A percentile compares a stretch with the other conserved stretches of the same genome.
phyloP scores from a whole-genome alignment of 2,113 vertebrate genomes.

The Pterocles gutturalis region DNA sequence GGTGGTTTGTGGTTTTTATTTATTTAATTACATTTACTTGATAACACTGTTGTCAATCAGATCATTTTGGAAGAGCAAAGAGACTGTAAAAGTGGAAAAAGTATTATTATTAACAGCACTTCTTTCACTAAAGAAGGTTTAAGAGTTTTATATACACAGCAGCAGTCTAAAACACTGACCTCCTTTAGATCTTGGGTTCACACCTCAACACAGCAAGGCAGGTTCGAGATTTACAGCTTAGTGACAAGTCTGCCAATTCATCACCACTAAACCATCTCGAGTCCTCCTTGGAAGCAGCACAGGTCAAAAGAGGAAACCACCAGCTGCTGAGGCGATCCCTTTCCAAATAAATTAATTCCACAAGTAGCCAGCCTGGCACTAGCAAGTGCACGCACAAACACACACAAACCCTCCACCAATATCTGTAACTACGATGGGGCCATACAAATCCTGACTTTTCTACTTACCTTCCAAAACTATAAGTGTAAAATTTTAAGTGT shows the following conservation, averaged over 20 bases:
- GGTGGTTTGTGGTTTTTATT: background rate
- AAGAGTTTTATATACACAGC: background rate
- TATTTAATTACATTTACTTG: background rate
- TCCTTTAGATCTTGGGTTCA: slow-evolving; percentile 1
- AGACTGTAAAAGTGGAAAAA: background rate
- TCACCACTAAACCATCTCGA: slow-evolving; percentile 43
- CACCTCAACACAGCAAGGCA: slow-evolving; percentile 36
- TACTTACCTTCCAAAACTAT: background rate
- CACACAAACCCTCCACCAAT: background rate
- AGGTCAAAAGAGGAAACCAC: slow-evolving; percentile 51
- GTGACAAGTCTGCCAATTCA: slow-evolving; percentile 64
- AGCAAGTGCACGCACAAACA: too few species aligned
- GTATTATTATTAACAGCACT: background rate
- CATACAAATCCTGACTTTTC: background rate
- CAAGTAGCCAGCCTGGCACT: background rate
- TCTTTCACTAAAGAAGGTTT: background rate
- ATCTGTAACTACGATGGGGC: background rate
- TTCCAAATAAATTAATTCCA: slow-evolving; percentile 48
- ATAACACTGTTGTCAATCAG: background rate
- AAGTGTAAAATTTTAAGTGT: background rate
- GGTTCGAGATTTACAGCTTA: slow-evolving; percentile 54
- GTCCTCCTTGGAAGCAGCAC: slow-evolving; percentile 1
- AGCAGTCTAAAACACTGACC: background rate
- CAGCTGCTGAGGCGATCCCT: slow-evolving; percentile 40
- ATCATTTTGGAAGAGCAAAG: background rate